Conservation (phyloP, 2,888 invertebrate species). For the Mechanitis messenoides region DNA sequence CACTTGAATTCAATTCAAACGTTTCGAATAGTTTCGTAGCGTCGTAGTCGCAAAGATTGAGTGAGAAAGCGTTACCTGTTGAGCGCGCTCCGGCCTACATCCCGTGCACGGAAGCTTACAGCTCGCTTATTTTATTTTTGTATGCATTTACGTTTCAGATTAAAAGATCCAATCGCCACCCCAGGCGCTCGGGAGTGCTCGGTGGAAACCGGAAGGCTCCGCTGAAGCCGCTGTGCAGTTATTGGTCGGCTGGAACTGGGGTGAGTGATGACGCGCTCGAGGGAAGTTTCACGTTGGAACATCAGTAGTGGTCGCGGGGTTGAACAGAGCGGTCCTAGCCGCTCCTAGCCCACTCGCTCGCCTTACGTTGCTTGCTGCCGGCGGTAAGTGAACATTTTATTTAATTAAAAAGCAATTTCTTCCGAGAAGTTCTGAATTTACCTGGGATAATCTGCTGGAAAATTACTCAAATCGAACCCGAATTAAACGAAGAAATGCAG, state of each 20-base stretch:
- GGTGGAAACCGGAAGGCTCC: constrained; percentile 54
- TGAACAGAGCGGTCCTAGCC: constrained; percentile 58
- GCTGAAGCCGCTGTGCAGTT: constrained; percentile 38
- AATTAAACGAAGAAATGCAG: constrained; percentile 20
- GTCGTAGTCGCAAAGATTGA: constrained; percentile 25
- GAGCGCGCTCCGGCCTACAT: constrained; percentile 49
- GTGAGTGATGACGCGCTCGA: constrained; percentile 69
- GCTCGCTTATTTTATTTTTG: constrained; percentile 65
- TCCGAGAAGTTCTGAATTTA: constrained; percentile 48
- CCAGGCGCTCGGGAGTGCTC: constrained; percentile 53
- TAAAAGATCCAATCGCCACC: constrained; percentile 74
- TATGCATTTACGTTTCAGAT: constrained; percentile 75
- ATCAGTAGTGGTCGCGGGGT: constrained; percentile 68
- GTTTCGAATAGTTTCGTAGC: not conserved
- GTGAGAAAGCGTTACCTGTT: constrained; percentile 61
- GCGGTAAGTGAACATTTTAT: constrained; percentile 71
- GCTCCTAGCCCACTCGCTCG: constrained; percentile 46
- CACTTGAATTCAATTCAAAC: too few relatives aligned
- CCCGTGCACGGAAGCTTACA: constrained; percentile 56
- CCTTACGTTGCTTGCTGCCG: constrained; percentile 36
- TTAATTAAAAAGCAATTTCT: constrained; percentile 75
- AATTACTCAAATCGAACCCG: constrained; percentile 29
- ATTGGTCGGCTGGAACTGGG: constrained; percentile 60
- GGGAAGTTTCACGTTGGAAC: constrained; percentile 72
- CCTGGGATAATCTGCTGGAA: constrained; percentile 36